Base-by-base conservation (phyloP, 2,797 vertebrate species). In the Urocyon cinereoargenteus region DNA sequence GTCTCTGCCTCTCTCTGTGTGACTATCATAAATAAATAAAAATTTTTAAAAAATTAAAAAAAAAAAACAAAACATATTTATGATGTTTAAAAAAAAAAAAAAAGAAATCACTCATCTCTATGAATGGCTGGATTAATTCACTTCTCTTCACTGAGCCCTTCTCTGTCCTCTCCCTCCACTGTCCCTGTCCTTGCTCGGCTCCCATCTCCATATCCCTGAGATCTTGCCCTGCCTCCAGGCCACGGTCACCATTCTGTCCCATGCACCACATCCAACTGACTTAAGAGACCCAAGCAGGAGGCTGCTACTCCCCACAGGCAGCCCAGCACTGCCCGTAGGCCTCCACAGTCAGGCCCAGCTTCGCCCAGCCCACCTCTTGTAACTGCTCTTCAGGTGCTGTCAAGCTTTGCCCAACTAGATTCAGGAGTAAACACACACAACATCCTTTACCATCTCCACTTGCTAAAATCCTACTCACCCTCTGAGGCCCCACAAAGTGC, bases 61-160 rank as follows among this genome's bases (percentile, higher is more conserved):
- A n/a, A n/a, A n/a, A n/a, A n/a, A n/a, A n/a, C n/a, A 45, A 45
- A 45, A 45, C 40, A 45, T 45, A 8, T 45, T 45, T 45, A 7
- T 45, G 40, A 45, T 45, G 6, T 45, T 40, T 40, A 40, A 40
- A 45, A 45, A 45, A 45, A 45, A 45, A 40, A 40, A 40, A 40
- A 45, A 45, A 45, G 40, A 45, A 45, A 45, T 45, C 40, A 45
- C 40, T 45, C 40, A 12, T 16, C 14, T 57, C 61, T 21, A 15
- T 0, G 4, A 9, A 13, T 3, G n/a, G 12, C 14, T 21, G 21
- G 18, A 51, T 12, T 4, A 11, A 1, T 12, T 21, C 14, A 6
- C 19, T 62, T 72, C 82, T 45, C 78, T 34, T 78, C 61, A 31
- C 2, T 5, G 53, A 59, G 84, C 61, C 19, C 1, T 0, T 4